Conservation (phyloP, 2,888 invertebrate genomes). For the Dicyrtoma fusca region DNA sequence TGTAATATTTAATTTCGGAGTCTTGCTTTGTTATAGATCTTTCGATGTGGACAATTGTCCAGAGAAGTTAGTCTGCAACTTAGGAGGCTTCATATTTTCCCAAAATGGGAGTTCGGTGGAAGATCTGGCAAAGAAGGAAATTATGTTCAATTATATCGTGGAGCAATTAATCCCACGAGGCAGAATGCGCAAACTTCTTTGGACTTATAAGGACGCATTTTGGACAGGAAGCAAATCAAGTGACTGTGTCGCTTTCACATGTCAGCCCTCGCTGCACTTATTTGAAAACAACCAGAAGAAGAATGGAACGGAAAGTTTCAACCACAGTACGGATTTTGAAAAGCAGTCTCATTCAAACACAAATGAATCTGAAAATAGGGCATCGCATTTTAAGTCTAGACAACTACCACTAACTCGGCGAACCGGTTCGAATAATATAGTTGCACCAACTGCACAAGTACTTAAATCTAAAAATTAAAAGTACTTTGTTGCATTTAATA, state of each 20-base stretch:
- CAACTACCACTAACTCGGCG: too few species aligned
- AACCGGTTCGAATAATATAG: too few species aligned
- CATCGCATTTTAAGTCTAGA: too few species aligned
- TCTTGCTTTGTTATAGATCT: constrained; percentile 41
- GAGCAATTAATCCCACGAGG: constrained; percentile 52
- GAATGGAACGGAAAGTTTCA: too few species aligned
- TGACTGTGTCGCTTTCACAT: constrained; percentile 43
- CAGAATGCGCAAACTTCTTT: constrained; percentile 40
- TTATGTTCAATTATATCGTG: constrained; percentile 47
- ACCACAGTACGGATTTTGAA: background rate
- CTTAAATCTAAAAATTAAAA: too few species aligned
- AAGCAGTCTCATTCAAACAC: background rate
- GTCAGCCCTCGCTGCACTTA: constrained; percentile 41
- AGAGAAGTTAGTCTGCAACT: constrained; percentile 49
- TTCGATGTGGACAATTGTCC: constrained; percentile 54
- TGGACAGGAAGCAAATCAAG: constrained; percentile 45
- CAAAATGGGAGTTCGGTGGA: constrained; percentile 31
- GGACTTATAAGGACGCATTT: constrained; percentile 48
- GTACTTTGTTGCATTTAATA: too few species aligned
- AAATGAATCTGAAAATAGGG: too few species aligned
- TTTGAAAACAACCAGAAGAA: too few species aligned
- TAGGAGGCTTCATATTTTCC: constrained; percentile 46
- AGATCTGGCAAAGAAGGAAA: constrained; percentile 39
- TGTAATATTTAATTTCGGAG: too few species aligned
- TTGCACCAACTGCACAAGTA: too few species aligned